Evolutionary conservation across 2,888 invertebrate genomes (phyloP).

Genomic region (Leucophora obtusa): DNA sequence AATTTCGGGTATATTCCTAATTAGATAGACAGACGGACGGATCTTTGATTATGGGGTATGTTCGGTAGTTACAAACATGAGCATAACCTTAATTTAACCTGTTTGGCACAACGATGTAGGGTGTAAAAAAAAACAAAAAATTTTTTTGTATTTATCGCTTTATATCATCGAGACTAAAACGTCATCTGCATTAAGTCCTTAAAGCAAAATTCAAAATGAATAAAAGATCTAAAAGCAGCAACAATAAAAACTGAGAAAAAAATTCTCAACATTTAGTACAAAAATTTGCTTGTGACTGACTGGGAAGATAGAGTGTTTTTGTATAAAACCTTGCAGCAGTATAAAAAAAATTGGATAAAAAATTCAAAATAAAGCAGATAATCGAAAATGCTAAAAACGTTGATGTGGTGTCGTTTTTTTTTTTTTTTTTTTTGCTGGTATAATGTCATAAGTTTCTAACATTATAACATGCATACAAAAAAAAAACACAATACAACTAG

Average conservation of each 20-base stretch:
- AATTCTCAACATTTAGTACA: constrained; percentile 11
- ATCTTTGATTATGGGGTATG: no score
- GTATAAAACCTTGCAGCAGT: constrained; percentile 47
- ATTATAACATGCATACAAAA: constrained; percentile 46
- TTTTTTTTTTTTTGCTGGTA: constrained; percentile 50
- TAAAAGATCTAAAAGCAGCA: constrained; percentile 26
- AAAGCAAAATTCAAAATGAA: constrained; percentile 54
- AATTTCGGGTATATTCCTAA: no score
- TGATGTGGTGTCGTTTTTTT: constrained; percentile 55
- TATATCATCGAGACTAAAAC: constrained; percentile 49
- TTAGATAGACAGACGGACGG: no score
- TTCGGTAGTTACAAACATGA: no score
- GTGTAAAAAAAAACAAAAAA: constrained; percentile 7
- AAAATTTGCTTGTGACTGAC: constrained; percentile 26
- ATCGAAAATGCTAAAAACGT: constrained; percentile 61
- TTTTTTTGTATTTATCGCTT: constrained; percentile 54
- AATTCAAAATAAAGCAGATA: constrained; percentile 42
- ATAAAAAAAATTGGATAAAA: constrained; percentile 18
- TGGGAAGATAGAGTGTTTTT: not conserved
- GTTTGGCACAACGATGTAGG: constrained; percentile 5
- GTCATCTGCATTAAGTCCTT: constrained; percentile 57
- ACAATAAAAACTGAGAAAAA: constrained; percentile 33
- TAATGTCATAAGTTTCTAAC: constrained; percentile 51
- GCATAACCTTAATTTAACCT: no score
- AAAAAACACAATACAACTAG: constrained; percentile 15